These are phyloP conservation scores for Morus bassanus DNA, from an alignment of 2,797 vertebrate species.

Conservation along the genomic window DNA sequence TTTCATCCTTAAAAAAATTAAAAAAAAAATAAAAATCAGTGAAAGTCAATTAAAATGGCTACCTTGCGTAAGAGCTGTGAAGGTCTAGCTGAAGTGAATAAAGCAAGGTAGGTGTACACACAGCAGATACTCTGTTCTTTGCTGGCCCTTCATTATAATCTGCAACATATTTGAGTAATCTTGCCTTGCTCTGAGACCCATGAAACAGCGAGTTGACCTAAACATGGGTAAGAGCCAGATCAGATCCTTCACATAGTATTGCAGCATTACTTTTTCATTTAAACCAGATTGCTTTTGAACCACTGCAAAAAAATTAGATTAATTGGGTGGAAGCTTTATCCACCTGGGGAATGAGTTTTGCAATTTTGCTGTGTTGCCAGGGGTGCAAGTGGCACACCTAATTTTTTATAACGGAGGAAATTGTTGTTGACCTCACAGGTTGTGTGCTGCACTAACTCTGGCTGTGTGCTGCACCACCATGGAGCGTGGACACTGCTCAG, in stretches of 20 bases:
- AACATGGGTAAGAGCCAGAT: not conserved
- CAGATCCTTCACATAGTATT: not conserved
- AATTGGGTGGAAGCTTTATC: not conserved
- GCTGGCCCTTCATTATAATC: not conserved
- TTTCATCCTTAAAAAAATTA: not conserved
- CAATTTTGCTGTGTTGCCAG: not conserved
- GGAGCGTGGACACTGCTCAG: fast-evolving
- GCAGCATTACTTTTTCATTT: not conserved
- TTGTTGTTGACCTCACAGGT: not conserved
- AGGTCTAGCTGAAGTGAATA: not conserved
- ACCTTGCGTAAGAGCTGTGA: not conserved
- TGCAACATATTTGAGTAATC: not conserved
- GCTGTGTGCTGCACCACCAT: not conserved
- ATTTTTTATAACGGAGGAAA: not conserved
- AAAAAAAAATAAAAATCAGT: not conserved
- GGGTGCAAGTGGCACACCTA: not conserved
- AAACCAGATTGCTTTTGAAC: not conserved
- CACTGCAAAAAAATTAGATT: not conserved
- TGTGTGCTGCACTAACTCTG: not conserved
- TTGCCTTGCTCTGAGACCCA: not conserved
- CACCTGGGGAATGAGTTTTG: not conserved
- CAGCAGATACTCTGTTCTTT: not conserved
- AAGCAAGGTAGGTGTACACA: not conserved
- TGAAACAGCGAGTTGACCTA: not conserved
- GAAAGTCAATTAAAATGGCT: not conserved